Percentiles rank a stretch among this genome's conserved stretches.
phyloP scores from a whole-genome alignment of 2,888 invertebrate genomes.

The Troilus luridus region DNA sequence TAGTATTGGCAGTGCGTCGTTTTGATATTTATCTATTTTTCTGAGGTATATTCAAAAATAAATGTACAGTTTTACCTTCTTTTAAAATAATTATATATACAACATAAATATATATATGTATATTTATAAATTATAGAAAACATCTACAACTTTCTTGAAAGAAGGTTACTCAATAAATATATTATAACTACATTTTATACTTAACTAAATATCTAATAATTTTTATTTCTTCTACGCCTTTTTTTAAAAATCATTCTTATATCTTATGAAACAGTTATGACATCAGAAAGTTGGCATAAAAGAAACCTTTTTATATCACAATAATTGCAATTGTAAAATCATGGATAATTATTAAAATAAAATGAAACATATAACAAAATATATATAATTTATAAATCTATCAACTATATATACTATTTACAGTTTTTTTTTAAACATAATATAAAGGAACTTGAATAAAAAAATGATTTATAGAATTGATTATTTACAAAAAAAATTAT shows the following conservation, averaged over 20 bases:
- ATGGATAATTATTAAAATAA: conserved; percentile 51
- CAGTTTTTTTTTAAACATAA: conserved; percentile 50
- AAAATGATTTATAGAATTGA: background rate
- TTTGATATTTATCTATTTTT: conserved; percentile 47
- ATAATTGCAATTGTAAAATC: conserved; percentile 52
- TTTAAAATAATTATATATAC: conserved; percentile 41
- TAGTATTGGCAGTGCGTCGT: conserved; percentile 54
- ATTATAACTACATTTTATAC: background rate
- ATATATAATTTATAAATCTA: conserved; percentile 57
- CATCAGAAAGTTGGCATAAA: conserved; percentile 23
- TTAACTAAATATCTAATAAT: conserved; percentile 17
- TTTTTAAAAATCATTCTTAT: conserved; percentile 38
- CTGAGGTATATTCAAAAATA: conserved; percentile 47
- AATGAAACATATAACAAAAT: conserved; percentile 57
- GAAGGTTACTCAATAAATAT: conserved; percentile 41
- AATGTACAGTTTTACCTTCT: background rate
- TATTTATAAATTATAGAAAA: conserved; percentile 29
- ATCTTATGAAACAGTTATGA: conserved; percentile 48
- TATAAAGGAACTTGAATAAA: conserved; percentile 59
- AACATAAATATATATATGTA: conserved; percentile 46
- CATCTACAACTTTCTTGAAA: conserved; percentile 40
- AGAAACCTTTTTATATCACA: conserved; percentile 53
- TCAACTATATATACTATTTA: conserved; percentile 58
- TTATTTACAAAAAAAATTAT: conserved; percentile 45
- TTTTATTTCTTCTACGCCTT: conserved; percentile 8